A percentile compares a stretch with the other conserved stretches of the same genome.
These are phyloP conservation scores for Xerus rutilus DNA, from an alignment of 2,797 vertebrate species.

Conservation along the genomic window DNA sequence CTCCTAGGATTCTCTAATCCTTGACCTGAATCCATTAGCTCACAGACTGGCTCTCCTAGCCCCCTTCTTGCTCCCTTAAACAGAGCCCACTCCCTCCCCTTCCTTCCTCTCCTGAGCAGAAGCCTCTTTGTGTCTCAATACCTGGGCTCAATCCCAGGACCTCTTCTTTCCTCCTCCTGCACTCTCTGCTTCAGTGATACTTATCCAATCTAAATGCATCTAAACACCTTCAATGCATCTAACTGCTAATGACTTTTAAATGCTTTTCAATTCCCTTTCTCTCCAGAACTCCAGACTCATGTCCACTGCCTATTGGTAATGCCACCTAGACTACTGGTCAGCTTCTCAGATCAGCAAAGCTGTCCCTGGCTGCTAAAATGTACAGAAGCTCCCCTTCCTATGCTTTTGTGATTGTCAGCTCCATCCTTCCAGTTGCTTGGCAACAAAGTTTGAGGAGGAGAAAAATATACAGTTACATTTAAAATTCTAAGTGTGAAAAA, in stretches of 20 bases:
- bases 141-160: neutral
- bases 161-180: neutral
- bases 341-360: neutral
- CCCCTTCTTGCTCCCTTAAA: neutral
- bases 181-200: neutral
- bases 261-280: neutral
- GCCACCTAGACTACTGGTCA: neutral
- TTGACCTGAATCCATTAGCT: neutral
- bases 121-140: neutral
- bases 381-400: neutral
- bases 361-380: neutral
- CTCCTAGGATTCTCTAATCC: neutral
- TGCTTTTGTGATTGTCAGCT: neutral
- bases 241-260: neutral
- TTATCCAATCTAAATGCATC: neutral
- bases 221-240: neutral
- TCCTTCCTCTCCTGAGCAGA: neutral
- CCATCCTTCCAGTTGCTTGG: conserved; percentile 19
- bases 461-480: neutral
- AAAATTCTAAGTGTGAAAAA: conserved; percentile 42
- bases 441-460: conserved; percentile 28
- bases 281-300: neutral
- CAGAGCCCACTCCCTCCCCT: neutral
- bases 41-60: neutral
- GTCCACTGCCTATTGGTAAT: neutral